Evolutionary conservation across 2,797 vertebrate species (phyloP), one percentile per base, ranked within the genome.

Genomic region (Dipus sagitta): DNA sequence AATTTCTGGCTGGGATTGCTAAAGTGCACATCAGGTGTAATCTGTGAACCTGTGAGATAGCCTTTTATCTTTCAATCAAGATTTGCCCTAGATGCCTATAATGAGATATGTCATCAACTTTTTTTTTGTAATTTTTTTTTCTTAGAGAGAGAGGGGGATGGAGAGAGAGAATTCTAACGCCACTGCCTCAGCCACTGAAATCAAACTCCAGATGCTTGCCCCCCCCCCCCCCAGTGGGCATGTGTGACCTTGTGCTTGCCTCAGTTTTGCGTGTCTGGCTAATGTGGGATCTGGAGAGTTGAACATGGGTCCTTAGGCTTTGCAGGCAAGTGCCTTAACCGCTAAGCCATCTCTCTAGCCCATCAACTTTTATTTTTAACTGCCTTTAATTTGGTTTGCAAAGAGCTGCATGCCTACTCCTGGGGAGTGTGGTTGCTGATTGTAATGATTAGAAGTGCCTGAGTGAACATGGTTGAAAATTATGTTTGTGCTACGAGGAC

Each of bases 311-410:
- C 47, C 11, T 47, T 47, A 47, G 47, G 47, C 9, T 47, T 47
- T 47, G 47, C 47, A 47, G 47, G 47, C 47, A 47, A 7, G 47
- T 47, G 42, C 42, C 42, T 47, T 47, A 47, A 47, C 47, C 47
- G 9, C 9, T 47, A 47, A 47, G 47, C 47, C 47, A 47, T 47
- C 47, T 47, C 47, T 47, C 47, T 7, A 47, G 9, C 47, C 47
- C 58, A 68, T 58, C 67, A 91, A 21, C n/a, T 77, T 94, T 71
- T 58, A 54, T 84, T 94, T 95, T 82, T 60, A 67, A 89, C 13
- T 74, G 42, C 42, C 72, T 81, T 89, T 32, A 75, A 42, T 80
- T 52, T 86, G 21, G 17, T 91, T 88, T 92, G 13, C 64, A 58
- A 92, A 65, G 70, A 78, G 20, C 42, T 84, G 1, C 2, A 26